Evolutionary conservation across 37 sponge, comb jelly and placozoan genomes (phyloP).

Genomic region (Amphimedon queenslandica): DNA sequence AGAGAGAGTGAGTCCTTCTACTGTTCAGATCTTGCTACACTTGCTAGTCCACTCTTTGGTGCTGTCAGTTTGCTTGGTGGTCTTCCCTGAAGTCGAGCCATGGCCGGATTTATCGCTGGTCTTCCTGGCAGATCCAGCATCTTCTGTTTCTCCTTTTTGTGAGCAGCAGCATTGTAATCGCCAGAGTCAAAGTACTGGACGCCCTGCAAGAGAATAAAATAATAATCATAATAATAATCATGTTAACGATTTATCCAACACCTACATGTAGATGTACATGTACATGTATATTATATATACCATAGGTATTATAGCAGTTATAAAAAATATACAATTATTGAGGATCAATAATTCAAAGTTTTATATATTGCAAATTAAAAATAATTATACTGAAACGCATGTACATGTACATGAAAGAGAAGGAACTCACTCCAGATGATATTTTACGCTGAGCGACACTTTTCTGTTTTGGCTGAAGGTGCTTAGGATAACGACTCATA

Average conservation of each 20-base stretch:
- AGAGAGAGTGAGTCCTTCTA: not conserved
- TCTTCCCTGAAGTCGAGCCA: constrained; percentile 15
- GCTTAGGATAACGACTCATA: not conserved
- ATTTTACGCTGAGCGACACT: constrained; percentile 46
- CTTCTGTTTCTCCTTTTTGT: constrained; percentile 15
- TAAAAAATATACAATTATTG: no score
- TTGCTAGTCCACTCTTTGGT: not conserved
- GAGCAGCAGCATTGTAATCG: constrained; percentile 53
- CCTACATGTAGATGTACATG: no score
- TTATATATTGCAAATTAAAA: no score
- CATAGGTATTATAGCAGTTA: no score
- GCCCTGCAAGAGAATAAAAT: constrained; percentile 30
- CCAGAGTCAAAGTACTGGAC: constrained; percentile 89
- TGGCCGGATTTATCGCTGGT: constrained; percentile 8
- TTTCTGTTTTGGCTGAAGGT: not conserved
- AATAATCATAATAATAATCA: not conserved
- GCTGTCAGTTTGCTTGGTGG: not conserved
- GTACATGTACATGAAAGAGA: no score
- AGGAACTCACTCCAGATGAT: constrained; percentile 26
- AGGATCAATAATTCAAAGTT: no score
- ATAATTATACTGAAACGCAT: no score
- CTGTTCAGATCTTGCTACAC: not conserved
- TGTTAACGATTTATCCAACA: no score
- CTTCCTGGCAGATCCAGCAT: constrained; percentile 36
- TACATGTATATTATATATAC: no score